Percentiles rank a stretch among this genome's conserved stretches.
Evolutionary conservation across 1,140 invertebrate genomes (phyloP).

Genomic region (Rhopalosiphum maidis): DNA sequence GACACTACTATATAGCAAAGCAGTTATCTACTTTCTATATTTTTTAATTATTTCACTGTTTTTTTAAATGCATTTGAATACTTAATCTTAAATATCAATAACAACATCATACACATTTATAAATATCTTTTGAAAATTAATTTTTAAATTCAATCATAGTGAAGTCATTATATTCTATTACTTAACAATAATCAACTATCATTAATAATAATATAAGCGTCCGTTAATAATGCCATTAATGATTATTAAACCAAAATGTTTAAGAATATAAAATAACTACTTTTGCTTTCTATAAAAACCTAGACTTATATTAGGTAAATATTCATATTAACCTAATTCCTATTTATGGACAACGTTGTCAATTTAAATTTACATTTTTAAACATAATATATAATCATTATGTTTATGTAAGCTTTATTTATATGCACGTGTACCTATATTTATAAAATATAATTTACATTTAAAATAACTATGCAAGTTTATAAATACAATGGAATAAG

Average conservation of each 20-base stretch:
- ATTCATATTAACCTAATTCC: background rate
- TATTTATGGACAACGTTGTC: background rate
- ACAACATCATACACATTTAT: background rate
- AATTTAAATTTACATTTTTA: background rate
- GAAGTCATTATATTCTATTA: background rate
- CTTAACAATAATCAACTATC: background rate
- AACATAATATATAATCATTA: background rate
- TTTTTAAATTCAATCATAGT: background rate
- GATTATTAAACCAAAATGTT: background rate
- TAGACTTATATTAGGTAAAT: background rate
- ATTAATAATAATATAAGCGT: background rate
- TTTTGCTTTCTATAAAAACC: background rate
- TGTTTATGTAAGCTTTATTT: background rate
- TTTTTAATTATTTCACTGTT: too few relatives aligned
- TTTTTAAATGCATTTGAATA: too few relatives aligned
- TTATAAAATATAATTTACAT: background rate
- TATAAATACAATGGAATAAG: background rate
- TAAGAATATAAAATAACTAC: background rate
- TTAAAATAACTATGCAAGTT: background rate
- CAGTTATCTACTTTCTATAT: too few relatives aligned
- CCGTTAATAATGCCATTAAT: background rate
- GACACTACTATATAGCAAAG: too few relatives aligned
- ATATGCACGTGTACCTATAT: background rate
- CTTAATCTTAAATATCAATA: background rate
- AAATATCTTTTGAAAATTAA: background rate